Conservation (phyloP, 2,113 vertebrate genomes). For the Ammodytes marinus region DNA sequence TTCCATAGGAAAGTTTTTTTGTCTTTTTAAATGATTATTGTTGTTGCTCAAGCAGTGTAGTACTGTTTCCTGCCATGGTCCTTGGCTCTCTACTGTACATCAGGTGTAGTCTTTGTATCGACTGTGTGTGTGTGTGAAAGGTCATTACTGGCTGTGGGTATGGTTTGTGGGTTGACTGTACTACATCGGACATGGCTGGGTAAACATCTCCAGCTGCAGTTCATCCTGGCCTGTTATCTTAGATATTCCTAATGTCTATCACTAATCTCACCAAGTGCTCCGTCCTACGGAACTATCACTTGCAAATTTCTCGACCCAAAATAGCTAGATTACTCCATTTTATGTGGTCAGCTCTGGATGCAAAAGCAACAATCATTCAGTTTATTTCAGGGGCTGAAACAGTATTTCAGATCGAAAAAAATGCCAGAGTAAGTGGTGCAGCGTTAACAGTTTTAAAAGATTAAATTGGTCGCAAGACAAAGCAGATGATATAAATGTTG, state of each 20-base stretch:
- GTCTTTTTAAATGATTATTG: constrained; percentile 86
- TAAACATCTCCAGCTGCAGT: constrained; percentile 68
- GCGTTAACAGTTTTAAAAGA: constrained; percentile 59
- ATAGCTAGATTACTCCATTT: constrained; percentile 49
- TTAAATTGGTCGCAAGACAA: constrained; percentile 61
- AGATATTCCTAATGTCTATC: constrained; percentile 58
- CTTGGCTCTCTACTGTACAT: constrained; percentile 80
- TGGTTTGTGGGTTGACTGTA: constrained; percentile 59
- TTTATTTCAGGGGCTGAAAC: constrained; percentile 63
- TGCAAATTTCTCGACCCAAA: constrained; percentile 58
- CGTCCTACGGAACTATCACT: constrained; percentile 53
- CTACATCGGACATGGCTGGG: constrained; percentile 65
- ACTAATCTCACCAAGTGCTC: constrained; percentile 63
- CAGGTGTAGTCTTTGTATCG: constrained; percentile 70
- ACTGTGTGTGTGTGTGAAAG: constrained; percentile 68
- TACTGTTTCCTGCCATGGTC: constrained; percentile 85
- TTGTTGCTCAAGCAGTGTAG: constrained; percentile 87
- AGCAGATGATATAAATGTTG: constrained; percentile 67
- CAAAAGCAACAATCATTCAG: constrained; percentile 57
- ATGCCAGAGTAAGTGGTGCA: constrained; percentile 64
- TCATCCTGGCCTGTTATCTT: constrained; percentile 61
- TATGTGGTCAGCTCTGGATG: constrained; percentile 56
- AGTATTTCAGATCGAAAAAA: constrained; percentile 47
- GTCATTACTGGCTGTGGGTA: constrained; percentile 51
- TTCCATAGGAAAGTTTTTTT: constrained; percentile 90